Evolutionary conservation across 2,888 invertebrate species (phyloP), one percentile per base, ranked within the genome.

Genomic region (Xiphydria camelus): DNA sequence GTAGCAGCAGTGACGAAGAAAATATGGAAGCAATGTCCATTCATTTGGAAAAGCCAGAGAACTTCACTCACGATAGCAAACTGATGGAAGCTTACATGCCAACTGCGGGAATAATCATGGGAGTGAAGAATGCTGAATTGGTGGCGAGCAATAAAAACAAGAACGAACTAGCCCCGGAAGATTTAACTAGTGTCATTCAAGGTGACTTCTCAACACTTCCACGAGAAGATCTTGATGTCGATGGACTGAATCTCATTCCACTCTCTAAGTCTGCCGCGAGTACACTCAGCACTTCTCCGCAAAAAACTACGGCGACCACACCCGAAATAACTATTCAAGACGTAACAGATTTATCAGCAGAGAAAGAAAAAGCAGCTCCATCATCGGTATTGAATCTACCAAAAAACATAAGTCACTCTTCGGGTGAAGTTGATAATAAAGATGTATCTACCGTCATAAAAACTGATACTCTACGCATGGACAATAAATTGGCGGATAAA

Each of bases 391-490:
- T 87, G 4, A 69, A 82, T 49, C 65, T 86, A 1, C 77, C 81
- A 0, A 83, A 83, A 53, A 86, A 85, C 53, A 74, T 85, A 19
- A 87, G 87, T n/a, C 85, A 85, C 57, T 88, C 87, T 20, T 85
- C 86, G 0, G 84, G 82, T 4, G 86, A 86, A 60, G 81, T 88
- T 0, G 84, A 82, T 44, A 78, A 67, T 29, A 58, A 64, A 12
- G 55, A 39, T 18, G 41, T 32, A 41, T 40, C 44, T 9, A 25
- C 64, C 1, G 65, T 3, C 9, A 31, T 4, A 40, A 43, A 45
- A 26, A 29, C 17, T 29, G 51, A 39, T 9, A 21, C 23, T 9
- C 17, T 49, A 12, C 60, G 60, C 26, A 57, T 56, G 0, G 63
- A 66, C 18, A 61, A 51, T 25, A 61, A 59, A 36, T 31, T 61